Conservation (phyloP, 2,888 invertebrate genomes). For the Leptinotarsa juncta region DNA sequence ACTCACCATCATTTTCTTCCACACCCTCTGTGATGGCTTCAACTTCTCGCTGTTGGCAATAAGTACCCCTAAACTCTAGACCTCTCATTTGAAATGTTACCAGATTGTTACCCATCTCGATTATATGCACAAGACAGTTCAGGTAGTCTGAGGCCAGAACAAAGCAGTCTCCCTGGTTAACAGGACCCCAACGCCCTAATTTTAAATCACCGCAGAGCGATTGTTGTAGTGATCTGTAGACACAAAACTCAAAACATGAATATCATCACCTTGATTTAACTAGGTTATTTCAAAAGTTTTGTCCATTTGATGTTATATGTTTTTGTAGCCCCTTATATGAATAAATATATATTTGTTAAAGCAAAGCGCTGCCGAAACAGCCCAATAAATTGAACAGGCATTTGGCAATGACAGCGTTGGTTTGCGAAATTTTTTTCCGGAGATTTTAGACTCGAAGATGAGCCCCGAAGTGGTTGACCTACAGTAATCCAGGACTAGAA, state of each 20-base stretch:
- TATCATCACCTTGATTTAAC: too few species aligned
- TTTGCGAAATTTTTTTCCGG: too few species aligned
- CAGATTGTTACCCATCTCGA: slow-evolving; percentile 97
- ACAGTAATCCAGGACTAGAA: too few species aligned
- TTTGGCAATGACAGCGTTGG: too few species aligned
- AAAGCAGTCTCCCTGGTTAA: slow-evolving; percentile 97
- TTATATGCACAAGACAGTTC: slow-evolving; percentile 97
- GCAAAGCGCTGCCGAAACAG: too few species aligned
- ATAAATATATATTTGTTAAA: too few species aligned
- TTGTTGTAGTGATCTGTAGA: slow-evolving; percentile 86
- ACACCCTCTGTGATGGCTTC: slow-evolving; percentile 99
- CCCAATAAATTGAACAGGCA: too few species aligned
- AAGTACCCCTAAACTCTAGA: slow-evolving; percentile 97
- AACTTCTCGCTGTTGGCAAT: slow-evolving; percentile 98
- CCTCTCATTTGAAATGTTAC: slow-evolving; percentile 99
- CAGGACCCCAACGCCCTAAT: slow-evolving; percentile 92
- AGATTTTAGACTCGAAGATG: too few species aligned
- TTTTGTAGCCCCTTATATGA: too few species aligned
- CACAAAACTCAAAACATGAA: neutral
- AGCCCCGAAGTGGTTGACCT: too few species aligned
- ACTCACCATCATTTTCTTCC: slow-evolving; percentile 88
- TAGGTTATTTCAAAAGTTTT: too few species aligned
- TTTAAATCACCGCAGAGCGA: slow-evolving; percentile 93
- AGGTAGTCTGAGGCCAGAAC: slow-evolving; percentile 97
- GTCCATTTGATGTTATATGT: too few species aligned